Conservation (phyloP, 1,140 invertebrate genomes). For the Capitella teleta region DNA sequence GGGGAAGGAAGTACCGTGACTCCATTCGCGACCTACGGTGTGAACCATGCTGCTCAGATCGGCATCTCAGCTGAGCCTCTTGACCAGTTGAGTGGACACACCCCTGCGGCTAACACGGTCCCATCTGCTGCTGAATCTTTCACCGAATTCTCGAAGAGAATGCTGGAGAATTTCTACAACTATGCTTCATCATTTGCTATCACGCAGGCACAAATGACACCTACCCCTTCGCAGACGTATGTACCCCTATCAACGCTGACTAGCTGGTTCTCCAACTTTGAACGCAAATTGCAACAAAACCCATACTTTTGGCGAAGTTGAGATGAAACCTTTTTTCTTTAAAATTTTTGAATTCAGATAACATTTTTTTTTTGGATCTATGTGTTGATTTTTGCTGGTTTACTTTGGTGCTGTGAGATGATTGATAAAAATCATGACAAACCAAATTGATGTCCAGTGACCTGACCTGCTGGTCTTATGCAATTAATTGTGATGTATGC, state of each 20-base stretch:
- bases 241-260: slow-evolving; percentile 77
- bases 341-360: not conserved
- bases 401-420: no score
- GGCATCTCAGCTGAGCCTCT: slow-evolving; percentile 82
- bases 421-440: no score
- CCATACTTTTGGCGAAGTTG: slow-evolving; percentile 98
- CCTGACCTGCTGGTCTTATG: no score
- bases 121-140: slow-evolving; percentile 53
- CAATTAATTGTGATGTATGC: no score
- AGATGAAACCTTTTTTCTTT: not conserved
- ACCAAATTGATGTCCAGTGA: no score
- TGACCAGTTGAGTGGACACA: slow-evolving; percentile 46
- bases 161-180: slow-evolving; percentile 86
- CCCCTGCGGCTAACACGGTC: slow-evolving; percentile 40
- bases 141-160: slow-evolving; percentile 77
- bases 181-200: slow-evolving; percentile 79
- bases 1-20: not conserved
- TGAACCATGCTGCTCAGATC: slow-evolving; percentile 73
- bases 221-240: slow-evolving; percentile 62
- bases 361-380: not conserved
- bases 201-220: slow-evolving; percentile 62
- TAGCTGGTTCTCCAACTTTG: slow-evolving; percentile 88
- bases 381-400: no score
- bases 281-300: slow-evolving; percentile 74
- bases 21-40: not conserved